phyloP scores from a whole-genome alignment of 2,113 vertebrate species.

The Morone saxatilis region DNA sequence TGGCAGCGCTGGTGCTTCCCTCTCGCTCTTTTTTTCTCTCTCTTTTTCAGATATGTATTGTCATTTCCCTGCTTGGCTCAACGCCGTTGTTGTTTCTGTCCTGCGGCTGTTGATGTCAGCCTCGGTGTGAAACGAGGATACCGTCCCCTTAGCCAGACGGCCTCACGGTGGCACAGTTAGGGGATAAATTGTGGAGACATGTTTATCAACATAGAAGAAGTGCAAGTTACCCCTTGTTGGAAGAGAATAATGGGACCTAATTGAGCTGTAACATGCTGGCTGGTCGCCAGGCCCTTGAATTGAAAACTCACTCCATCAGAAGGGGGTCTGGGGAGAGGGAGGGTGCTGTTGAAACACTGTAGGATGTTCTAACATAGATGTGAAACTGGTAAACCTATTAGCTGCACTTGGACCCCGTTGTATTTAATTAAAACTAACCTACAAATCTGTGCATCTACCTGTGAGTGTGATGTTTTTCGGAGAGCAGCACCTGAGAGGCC shows the following conservation, averaged over 20 bases:
- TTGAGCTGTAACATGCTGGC: conserved; percentile 79
- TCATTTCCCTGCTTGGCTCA: conserved; percentile 40
- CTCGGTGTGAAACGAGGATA: conserved; percentile 46
- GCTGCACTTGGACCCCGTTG: conserved; percentile 16
- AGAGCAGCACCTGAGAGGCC: conserved; percentile 55
- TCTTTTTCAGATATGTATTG: conserved; percentile 31
- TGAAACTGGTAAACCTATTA: conserved; percentile 58
- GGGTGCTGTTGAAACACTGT: conserved; percentile 56
- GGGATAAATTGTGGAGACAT: conserved; percentile 72
- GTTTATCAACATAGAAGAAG: conserved; percentile 79
- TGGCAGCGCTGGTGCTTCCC: conserved; percentile 39
- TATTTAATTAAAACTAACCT: conserved; percentile 46
- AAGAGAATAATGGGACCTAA: conserved; percentile 78
- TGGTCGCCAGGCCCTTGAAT: conserved; percentile 73
- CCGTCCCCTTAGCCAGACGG: conserved; percentile 40
- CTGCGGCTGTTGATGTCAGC: conserved; percentile 56
- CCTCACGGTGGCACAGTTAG: conserved; percentile 48
- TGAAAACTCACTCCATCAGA: conserved; percentile 74
- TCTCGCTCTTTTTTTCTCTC: background rate
- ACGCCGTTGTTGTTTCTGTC: conserved; percentile 47
- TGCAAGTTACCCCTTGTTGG: conserved; percentile 78
- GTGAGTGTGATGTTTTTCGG: conserved; percentile 21
- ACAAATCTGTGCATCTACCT: conserved; percentile 30
- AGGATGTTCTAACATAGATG: conserved; percentile 42
- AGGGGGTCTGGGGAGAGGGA: conserved; percentile 51